These are phyloP conservation scores for Darevskia nairensis DNA, from an alignment of 2,797 vertebrate species.

Conservation along the genomic window DNA sequence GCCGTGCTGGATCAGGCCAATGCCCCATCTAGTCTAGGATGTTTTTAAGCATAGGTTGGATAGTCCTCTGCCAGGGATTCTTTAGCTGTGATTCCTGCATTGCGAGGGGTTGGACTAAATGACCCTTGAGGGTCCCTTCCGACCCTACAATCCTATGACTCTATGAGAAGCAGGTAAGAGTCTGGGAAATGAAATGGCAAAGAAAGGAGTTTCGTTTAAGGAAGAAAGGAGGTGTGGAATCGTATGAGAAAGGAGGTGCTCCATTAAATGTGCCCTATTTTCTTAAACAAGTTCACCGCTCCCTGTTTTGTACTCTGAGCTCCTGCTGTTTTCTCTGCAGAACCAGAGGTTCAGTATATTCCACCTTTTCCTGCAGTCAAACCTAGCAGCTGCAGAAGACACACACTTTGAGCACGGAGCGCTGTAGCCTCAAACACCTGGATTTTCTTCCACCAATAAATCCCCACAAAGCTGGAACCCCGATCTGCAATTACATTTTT, in stretches of 20 bases:
- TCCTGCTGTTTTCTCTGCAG: neutral
- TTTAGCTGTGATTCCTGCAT: no score
- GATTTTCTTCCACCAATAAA: neutral
- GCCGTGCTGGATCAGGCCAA: no score
- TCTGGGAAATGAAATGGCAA: neutral
- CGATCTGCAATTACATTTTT: conserved; percentile 4
- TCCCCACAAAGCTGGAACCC: neutral
- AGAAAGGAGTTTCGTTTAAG: neutral
- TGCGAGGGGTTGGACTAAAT: no score
- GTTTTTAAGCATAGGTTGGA: no score
- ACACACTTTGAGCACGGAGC: neutral
- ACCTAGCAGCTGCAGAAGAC: neutral
- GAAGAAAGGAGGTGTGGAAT: neutral
- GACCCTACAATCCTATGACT: no score
- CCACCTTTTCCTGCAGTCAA: neutral
- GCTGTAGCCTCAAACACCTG: neutral
- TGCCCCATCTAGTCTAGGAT: no score
- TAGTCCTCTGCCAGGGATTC: no score
- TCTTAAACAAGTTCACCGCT: neutral
- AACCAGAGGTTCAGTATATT: neutral
- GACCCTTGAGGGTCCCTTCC: no score
- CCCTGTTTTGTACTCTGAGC: no score
- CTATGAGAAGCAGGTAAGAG: neutral
- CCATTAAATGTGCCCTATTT: neutral
- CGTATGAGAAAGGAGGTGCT: neutral